Conservation (phyloP, 2,797 vertebrate genomes). For the Capromys pilorides region DNA sequence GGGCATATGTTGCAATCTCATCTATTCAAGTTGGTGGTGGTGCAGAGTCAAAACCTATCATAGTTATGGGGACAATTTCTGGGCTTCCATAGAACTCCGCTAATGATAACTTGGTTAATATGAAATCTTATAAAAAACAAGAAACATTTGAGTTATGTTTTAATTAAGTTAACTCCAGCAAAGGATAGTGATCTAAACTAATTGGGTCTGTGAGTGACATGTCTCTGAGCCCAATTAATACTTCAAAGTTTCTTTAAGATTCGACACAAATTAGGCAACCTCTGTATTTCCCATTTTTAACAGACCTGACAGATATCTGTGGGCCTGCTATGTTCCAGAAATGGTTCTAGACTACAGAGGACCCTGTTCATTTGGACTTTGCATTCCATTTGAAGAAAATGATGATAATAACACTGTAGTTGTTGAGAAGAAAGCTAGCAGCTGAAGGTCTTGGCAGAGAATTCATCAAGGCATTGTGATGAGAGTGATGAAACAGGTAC, state of each 20-base stretch:
- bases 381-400: not conserved
- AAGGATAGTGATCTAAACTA: constrained; percentile 24
- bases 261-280: not conserved
- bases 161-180: constrained; percentile 44
- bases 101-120: not conserved
- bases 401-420: not conserved
- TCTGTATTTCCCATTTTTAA: not conserved
- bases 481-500: not conserved
- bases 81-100: not conserved
- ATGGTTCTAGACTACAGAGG: not conserved
- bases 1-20: not conserved
- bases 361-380: not conserved
- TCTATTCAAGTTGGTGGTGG: not conserved
- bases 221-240: constrained; percentile 48
- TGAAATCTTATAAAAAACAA: constrained; percentile 46
- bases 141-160: constrained; percentile 32
- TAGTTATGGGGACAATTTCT: not conserved
- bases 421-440: not conserved
- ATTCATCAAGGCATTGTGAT: not conserved
- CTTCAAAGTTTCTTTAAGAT: not conserved
- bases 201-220: not conserved
- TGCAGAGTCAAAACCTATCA: constrained; percentile 13
- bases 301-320: not conserved
- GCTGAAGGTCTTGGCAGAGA: not conserved
- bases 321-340: not conserved